A percentile compares a stretch with the other conserved stretches of the same genome.
Evolutionary conservation across 1,140 invertebrate species (phyloP).

Genomic region (Drosophila tristis): DNA sequence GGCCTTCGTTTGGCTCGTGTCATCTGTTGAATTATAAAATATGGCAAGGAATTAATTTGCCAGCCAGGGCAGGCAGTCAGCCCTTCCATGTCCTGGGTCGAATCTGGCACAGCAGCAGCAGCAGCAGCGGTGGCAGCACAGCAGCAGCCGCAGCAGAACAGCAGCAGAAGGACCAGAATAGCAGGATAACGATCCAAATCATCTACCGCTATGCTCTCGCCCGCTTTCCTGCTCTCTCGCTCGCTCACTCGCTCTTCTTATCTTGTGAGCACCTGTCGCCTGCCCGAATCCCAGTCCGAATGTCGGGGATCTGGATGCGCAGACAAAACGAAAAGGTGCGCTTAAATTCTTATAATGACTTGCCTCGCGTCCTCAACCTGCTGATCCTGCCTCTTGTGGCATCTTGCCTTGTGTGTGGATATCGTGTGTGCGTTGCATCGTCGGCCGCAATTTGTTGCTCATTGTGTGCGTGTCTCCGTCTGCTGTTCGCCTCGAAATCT

Average conservation of each 20-base stretch:
- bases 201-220: conserved; percentile 68
- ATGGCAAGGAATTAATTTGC: conserved; percentile 83
- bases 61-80: conserved; percentile 37
- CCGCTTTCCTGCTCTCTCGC: conserved; percentile 10
- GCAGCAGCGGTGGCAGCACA: conserved; percentile 13
- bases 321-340: conserved; percentile 79
- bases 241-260: conserved; percentile 43
- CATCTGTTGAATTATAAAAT: conserved; percentile 83
- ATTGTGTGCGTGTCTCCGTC: conserved; percentile 24
- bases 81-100: conserved; percentile 34
- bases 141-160: conserved; percentile 28
- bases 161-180: conserved; percentile 47
- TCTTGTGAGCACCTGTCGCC: conserved; percentile 75
- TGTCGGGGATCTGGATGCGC: conserved; percentile 23
- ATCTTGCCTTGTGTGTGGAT: not conserved
- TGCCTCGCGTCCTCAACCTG: conserved; percentile 52
- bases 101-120: conserved; percentile 77
- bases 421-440: conserved; percentile 32
- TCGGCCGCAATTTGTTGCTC: conserved; percentile 53
- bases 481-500: conserved; percentile 67
- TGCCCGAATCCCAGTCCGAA: conserved; percentile 21
- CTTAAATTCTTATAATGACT: conserved; percentile 83
- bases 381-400: conserved; percentile 24
- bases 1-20: conserved; percentile 71
- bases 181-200: conserved; percentile 43